A percentile compares a stretch with the other conserved stretches of the same genome.
phyloP scores from a whole-genome alignment of 1,140 invertebrate species.

The Ceratina australensis region DNA sequence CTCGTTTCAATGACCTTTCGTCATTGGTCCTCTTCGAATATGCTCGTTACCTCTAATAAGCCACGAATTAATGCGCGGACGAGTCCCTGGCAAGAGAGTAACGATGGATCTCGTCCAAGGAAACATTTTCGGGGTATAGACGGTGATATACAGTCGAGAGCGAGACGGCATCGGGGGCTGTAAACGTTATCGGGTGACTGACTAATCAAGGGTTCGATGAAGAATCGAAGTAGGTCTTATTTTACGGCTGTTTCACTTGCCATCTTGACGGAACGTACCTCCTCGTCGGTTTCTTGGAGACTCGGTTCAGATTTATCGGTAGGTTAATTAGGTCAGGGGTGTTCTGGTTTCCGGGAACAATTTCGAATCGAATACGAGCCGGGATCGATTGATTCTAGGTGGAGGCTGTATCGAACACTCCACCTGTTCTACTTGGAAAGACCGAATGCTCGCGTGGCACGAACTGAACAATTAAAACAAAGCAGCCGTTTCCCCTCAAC shows the following conservation, averaged over 20 bases:
- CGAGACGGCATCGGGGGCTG: not conserved
- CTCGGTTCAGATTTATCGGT: too few species aligned
- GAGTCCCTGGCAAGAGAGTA: not conserved
- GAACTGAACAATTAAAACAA: not conserved
- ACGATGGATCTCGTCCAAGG: not conserved
- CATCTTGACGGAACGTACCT: too few species aligned
- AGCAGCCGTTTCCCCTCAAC: too few species aligned
- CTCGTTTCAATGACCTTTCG: slow-evolving; percentile 58
- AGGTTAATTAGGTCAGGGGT: too few species aligned
- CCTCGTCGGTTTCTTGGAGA: slow-evolving; percentile 7
- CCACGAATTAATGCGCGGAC: not conserved
- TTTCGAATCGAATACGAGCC: not conserved
- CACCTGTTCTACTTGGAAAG: slow-evolving; percentile 18
- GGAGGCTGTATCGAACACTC: too few species aligned
- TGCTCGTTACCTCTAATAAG: slow-evolving; percentile 17
- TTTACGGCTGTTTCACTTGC: too few species aligned
- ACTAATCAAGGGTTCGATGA: not conserved
- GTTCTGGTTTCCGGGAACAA: too few species aligned
- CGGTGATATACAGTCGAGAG: not conserved
- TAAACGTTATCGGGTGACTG: not conserved
- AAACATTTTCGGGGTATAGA: not conserved
- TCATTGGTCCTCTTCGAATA: slow-evolving; percentile 26
- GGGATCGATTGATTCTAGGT: slow-evolving; percentile 24
- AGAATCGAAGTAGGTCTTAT: not conserved
- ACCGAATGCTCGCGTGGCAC: not conserved